Evolutionary conservation across 2,888 invertebrate species (phyloP), one percentile per base, ranked within the genome.

Genomic region (Cheiracanthium punctorium): DNA sequence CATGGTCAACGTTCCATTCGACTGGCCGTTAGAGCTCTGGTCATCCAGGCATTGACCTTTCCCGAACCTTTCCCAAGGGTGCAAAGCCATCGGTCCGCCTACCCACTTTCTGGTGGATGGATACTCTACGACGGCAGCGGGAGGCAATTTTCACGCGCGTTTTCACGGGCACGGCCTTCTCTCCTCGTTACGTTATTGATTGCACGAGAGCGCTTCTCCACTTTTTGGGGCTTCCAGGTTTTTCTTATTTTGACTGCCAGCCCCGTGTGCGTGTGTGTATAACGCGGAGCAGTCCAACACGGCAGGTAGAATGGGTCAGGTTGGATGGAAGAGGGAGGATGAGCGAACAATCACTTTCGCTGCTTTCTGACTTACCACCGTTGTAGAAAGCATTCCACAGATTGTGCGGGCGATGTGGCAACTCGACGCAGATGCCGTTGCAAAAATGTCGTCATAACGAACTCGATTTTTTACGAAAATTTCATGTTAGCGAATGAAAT

Each of bases 41-140:
- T 79, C 84, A 84, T 73, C 73, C 84, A 85, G 79, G 58, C 84
- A 79, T 85, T 85, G 84, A 85, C 84, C 84, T 85, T 67, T 67
- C n/a, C 37, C 41, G 67, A 17, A 28, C 69, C 73, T 24, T 58
- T 74, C 69, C 79, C 84, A 37, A 79, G 58, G 79, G 79, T 65
- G 52, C 77, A 24, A 1, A 33, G n/a, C 17, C 10, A 69, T 33
- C 58, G 75, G 82, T 70, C 82, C 82, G 75, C 82, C 82, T 69
- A 58, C 37, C 41, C 58, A 58, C 48, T 69, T n/a, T 82, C 82
- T 52, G 70, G 70, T 75, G 33, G 37, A 52, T 71, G 75, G 32
- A 74, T n/a, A n/a, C n/a, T n/a, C n/a, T n/a, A n/a, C n/a, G n/a
- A n/a, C n/a, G n/a, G n/a, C n/a, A n/a, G 71, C 69, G 73, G 79